Base-by-base conservation (phyloP, 2,113 vertebrate genomes). In the Rhinichthys klamathensis region DNA sequence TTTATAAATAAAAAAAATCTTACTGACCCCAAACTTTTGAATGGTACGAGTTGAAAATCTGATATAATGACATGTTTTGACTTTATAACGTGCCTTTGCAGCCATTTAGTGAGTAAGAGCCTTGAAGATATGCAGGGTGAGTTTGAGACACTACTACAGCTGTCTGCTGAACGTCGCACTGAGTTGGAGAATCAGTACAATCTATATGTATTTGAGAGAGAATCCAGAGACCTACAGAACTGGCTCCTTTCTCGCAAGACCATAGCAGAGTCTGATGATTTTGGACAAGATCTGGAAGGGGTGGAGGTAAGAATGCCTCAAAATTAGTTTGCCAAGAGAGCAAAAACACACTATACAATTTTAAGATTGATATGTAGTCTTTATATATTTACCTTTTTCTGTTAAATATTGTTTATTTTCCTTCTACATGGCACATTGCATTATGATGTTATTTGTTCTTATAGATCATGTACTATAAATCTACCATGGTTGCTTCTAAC, bases 211-310 rank as follows among this genome's bases (percentile, higher is more conserved):
- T 96, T 96, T 88, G 95, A 97, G 88, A 95, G 89, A 82, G 97
- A 97, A 87, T 92, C 93, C 76, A 93, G 92, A 89, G 93, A 96
- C 89, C 92, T 97, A 6, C 90, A 95, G 23, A 84, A 92, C 78
- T 99, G 97, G 97, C 90, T 97, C 88, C 91, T 91, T 73, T 91
- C 94, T 90, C 96, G 91, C 89, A 93, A 92, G 76, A 90, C 90
- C 2, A 1, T 90, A 9, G 95, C 94, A 0, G 94, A 97, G 89
- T 96, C 95, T 0, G 90, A 93, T 60, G 96, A 98, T 90, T 96
- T 90, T 0, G 95, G 97, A 41, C 95, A 96, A 85, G 96, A 98
- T 83, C 92, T 98, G 82, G 96, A 96, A 76, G 94, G 93, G 23
- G 91, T 96, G n/a, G 94, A 95, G 94, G 97, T 96, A 83, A 84